Evolutionary conservation across 2,797 vertebrate species (phyloP).

Genomic region (Halcyon badia): DNA sequence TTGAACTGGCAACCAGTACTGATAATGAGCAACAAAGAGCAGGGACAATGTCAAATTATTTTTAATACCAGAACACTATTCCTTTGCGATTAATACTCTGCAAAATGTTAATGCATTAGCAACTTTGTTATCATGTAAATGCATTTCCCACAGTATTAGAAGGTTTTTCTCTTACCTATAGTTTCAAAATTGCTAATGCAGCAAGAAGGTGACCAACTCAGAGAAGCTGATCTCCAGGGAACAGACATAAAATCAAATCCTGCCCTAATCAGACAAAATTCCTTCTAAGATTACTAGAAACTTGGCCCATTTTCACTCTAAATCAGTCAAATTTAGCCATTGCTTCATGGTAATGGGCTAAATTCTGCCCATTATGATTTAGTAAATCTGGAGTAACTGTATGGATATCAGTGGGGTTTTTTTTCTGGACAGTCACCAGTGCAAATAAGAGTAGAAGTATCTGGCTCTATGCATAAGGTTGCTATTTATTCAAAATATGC

Average conservation of each 20-base stretch:
- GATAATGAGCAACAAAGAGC: constrained; percentile 72
- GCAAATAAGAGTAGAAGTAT: constrained; percentile 15
- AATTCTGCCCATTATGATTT: neutral
- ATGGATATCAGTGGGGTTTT: neutral
- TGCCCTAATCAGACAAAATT: neutral
- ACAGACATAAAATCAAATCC: constrained; percentile 1
- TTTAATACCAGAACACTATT: constrained; percentile 68
- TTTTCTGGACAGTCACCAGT: neutral
- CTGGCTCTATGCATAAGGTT: constrained; percentile 34
- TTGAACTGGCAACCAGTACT: constrained; percentile 68
- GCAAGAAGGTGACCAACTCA: neutral
- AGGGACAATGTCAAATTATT: constrained; percentile 56
- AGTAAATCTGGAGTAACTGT: neutral
- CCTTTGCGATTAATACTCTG: constrained; percentile 55
- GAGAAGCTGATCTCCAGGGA: neutral
- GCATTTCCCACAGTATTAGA: constrained; percentile 32
- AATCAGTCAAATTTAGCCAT: neutral
- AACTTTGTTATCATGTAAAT: constrained; percentile 50
- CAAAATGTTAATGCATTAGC: constrained; percentile 64
- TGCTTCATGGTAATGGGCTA: neutral
- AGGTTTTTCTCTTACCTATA: constrained; percentile 34
- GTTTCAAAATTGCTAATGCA: constrained; percentile 37
- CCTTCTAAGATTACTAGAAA: neutral
- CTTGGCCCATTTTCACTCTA: neutral
- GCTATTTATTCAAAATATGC: constrained; percentile 56